Evolutionary conservation across 2,888 invertebrate species (phyloP), one percentile per base, ranked within the genome.

Genomic region (Actias luna): DNA sequence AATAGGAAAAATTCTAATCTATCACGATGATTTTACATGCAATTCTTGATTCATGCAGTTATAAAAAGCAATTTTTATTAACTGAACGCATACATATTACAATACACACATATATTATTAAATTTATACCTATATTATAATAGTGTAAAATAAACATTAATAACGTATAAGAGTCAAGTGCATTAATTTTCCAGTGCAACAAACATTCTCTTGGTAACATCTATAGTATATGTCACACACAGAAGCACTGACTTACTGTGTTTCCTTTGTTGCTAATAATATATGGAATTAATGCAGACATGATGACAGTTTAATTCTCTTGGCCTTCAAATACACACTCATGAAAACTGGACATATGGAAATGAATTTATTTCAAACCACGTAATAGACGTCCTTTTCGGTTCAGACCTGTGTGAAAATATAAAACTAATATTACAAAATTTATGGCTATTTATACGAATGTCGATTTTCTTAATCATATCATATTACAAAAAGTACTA

Each of bases 381-480:
- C n/a, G 10, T 50, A 57, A 42, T 42, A 42, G 42, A 8, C 5
- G 33, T n/a, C 61, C 29, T 62, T 73, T 66, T 70, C 68, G 35
- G 76, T 42, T 71, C 73, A 78, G 80, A 81, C 81, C 79, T 80
- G 79, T 57, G 65, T 69, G 68, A 62, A 70, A 75, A 69, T 39
- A 16, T 14, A 58, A 12, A 59, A 25, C 31, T 12, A 8, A 22
- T 50, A 50, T 31, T 39, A 39, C n/a, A 39, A 39, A n/a, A 5
- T n/a, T 42, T 18, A 42, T 18, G 1, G 18, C 1, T 18, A 18
- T 5, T 42, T n/a, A 42, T 7, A 42, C 5, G 8, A 42, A 42
- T 42, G 5, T n/a, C 18, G 12, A 2, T 36, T 5, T 8, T 16
- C 12, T 36, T 3, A 36, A 16, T 36, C 12, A 18, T 42, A 42